Percentiles rank a stretch among this genome's conserved stretches.
Evolutionary conservation across 2,113 vertebrate genomes (phyloP).

Genomic region (Apaloderma vittatum): DNA sequence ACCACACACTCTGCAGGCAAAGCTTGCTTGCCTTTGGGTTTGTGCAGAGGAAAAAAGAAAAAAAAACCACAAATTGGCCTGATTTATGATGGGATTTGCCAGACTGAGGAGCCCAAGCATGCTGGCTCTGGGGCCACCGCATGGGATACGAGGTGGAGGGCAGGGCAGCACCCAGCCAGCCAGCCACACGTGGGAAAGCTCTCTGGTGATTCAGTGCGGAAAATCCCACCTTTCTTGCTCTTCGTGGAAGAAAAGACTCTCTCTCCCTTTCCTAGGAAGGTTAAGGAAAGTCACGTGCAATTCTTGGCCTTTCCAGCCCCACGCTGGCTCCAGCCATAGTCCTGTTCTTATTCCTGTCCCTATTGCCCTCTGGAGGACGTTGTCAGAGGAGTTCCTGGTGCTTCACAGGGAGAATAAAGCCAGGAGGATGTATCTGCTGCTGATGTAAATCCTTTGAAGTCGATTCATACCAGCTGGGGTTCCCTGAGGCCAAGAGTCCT

Average conservation of each 20-base stretch:
- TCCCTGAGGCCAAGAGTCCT: conserved; percentile 50
- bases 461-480: not conserved
- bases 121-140: fast-evolving
- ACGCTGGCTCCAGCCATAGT: fast-evolving
- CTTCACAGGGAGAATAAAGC: not conserved
- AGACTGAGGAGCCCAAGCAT: fast-evolving
- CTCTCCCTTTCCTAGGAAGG: not conserved
- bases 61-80: not conserved
- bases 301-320: not conserved
- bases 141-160: fast-evolving
- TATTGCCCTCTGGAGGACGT: not conserved
- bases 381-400: not conserved
- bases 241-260: not conserved
- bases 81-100: fast-evolving
- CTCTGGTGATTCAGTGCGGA: fast-evolving
- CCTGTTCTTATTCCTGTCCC: not conserved
- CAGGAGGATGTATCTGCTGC: not conserved
- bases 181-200: not conserved
- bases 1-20: fast-evolving
- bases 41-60: not conserved
- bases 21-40: not conserved
- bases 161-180: not conserved
- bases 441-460: conserved; percentile 30
- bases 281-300: not conserved
- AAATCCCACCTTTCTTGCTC: not conserved